phyloP scores from a whole-genome alignment of 2,888 invertebrate genomes.

The Diarsia dahlii region DNA sequence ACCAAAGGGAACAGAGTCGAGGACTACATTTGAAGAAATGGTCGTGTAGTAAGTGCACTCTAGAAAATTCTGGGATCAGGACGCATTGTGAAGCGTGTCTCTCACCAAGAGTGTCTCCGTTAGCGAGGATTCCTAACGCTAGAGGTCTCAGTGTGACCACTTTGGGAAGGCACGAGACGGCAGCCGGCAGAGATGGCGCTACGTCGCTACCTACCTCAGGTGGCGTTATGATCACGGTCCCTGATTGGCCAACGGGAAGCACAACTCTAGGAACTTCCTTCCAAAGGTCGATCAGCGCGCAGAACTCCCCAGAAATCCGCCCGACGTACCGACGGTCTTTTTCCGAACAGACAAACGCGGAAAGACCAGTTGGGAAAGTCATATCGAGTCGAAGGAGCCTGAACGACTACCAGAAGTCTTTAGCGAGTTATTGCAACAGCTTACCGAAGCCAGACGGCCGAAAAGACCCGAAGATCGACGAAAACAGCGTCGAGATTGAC shows the following conservation, averaged over 20 bases:
- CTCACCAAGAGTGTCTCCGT: slow-evolving; percentile 90
- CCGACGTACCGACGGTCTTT: slow-evolving; percentile 87
- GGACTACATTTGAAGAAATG: slow-evolving; percentile 90
- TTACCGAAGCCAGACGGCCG: slow-evolving; percentile 76
- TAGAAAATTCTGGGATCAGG: slow-evolving; percentile 92
- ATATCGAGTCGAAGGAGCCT: slow-evolving; percentile 87
- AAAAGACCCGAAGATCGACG: slow-evolving; percentile 80
- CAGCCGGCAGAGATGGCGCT: slow-evolving; percentile 81
- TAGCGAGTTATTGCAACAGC: slow-evolving; percentile 83
- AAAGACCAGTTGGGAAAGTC: slow-evolving; percentile 85
- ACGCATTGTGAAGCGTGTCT: slow-evolving; percentile 94
- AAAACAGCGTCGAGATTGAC: slow-evolving; percentile 88
- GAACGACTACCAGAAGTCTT: slow-evolving; percentile 86
- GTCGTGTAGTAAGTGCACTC: slow-evolving; percentile 94
- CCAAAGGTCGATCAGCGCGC: slow-evolving; percentile 84
- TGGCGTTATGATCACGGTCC: slow-evolving; percentile 92
- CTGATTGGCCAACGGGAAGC: slow-evolving; percentile 90
- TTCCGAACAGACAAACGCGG: slow-evolving; percentile 85
- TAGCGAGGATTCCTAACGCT: slow-evolving; percentile 83
- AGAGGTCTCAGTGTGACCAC: slow-evolving; percentile 87
- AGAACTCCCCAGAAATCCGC: slow-evolving; percentile 87
- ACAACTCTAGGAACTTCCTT: slow-evolving; percentile 80
- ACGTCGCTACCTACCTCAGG: slow-evolving; percentile 88
- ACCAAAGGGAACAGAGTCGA: slow-evolving; percentile 85
- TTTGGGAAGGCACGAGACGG: slow-evolving; percentile 84